Percentiles rank a stretch among this genome's conserved stretches.
Evolutionary conservation across 2,888 invertebrate genomes (phyloP).

Genomic region (Antheraea yamamai): DNA sequence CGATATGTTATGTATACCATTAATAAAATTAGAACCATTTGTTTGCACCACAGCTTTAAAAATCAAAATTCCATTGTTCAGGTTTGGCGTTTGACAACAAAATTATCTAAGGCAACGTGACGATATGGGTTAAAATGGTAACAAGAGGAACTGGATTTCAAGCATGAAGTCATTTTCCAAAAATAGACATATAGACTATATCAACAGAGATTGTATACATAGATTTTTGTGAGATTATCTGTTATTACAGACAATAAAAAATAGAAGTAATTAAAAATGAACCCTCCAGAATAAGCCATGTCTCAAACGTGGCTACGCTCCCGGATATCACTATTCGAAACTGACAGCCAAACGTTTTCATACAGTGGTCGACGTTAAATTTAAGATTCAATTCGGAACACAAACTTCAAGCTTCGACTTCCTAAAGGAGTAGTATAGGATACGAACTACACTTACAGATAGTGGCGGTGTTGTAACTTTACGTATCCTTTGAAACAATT

Average conservation of each 20-base stretch:
- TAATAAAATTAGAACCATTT: no score
- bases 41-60: no score
- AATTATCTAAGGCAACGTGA: no score
- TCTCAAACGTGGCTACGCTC: neutral
- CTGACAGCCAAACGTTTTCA: conserved; percentile 26
- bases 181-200: no score
- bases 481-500: neutral
- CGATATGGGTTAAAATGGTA: no score
- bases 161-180: no score
- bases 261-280: neutral
- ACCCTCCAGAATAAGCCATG: neutral
- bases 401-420: conserved; percentile 43
- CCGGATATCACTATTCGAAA: neutral
- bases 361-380: conserved; percentile 45
- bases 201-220: neutral
- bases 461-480: neutral
- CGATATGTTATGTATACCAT: no score
- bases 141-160: no score
- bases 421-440: conserved; percentile 19
- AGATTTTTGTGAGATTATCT: neutral
- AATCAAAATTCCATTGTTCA: no score
- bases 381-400: conserved; percentile 54
- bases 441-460: neutral
- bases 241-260: neutral
- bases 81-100: no score